phyloP scores from a whole-genome alignment of 1,140 invertebrate species.

The Magallana angulata region DNA sequence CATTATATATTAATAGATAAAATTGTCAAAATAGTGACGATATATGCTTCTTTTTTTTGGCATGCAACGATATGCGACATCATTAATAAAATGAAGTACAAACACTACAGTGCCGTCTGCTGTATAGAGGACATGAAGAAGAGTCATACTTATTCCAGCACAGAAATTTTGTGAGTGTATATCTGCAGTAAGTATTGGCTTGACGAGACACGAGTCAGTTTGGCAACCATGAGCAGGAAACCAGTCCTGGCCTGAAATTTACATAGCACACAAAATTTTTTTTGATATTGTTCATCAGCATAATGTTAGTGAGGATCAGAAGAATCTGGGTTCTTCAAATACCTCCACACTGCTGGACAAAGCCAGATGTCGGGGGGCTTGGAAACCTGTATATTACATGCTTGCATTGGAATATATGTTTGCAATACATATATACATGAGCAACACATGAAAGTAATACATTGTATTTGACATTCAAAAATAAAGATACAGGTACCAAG shows the following conservation, averaged over 20 bases:
- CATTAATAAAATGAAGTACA: constrained; percentile 48
- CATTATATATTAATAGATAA: background rate
- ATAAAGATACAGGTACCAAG: background rate
- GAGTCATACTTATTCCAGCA: constrained; percentile 74
- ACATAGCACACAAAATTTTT: constrained; percentile 32
- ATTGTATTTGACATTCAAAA: no score
- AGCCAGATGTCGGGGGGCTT: no score
- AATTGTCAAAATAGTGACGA: constrained; percentile 17
- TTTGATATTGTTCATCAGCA: background rate
- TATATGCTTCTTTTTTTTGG: background rate
- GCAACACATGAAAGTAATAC: no score
- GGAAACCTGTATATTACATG: no score
- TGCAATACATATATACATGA: no score
- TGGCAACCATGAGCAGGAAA: constrained; percentile 67
- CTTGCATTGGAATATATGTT: no score
- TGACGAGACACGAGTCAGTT: constrained; percentile 69
- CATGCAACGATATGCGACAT: constrained; percentile 46
- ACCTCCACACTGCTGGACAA: no score
- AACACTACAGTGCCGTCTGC: constrained; percentile 29
- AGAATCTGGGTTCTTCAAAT: no score
- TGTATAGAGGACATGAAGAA: background rate
- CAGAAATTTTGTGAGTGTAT: constrained; percentile 73
- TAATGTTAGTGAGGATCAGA: background rate
- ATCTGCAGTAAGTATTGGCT: constrained; percentile 72
- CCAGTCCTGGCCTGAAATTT: constrained; percentile 76